Evolutionary conservation across 1,140 invertebrate species (phyloP).

Genomic region (Himalopsyche phryganea): DNA sequence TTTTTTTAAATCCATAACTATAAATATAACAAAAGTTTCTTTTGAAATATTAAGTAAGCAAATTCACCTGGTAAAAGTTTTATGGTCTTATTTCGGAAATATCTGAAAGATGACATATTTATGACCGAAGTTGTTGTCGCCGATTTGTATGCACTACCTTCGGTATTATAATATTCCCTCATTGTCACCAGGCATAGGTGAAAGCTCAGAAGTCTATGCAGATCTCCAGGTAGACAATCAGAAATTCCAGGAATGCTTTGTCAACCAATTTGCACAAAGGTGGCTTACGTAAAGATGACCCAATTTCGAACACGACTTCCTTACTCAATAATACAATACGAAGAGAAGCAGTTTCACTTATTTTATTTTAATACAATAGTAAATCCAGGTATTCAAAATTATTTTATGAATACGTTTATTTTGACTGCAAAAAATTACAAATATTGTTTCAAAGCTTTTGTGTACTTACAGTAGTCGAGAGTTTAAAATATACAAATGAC

Average conservation of each 20-base stretch:
- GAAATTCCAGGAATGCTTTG: conserved; percentile 2
- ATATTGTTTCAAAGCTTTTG: too few relatives aligned
- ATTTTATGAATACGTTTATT: too few relatives aligned
- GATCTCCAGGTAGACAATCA: not conserved
- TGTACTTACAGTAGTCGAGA: too few relatives aligned
- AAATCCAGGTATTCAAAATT: too few relatives aligned
- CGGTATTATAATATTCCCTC: conserved; percentile 1
- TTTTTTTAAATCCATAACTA: too few relatives aligned
- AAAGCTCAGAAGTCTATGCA: not conserved
- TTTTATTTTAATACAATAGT: not conserved
- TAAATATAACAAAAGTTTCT: too few relatives aligned
- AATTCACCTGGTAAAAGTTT: not conserved
- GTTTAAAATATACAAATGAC: too few relatives aligned
- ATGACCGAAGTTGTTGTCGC: conserved; percentile 15
- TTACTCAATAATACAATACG: not conserved
- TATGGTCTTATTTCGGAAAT: not conserved
- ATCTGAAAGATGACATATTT: conserved; percentile 32
- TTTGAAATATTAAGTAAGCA: too few relatives aligned
- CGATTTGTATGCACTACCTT: not conserved
- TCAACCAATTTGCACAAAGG: conserved; percentile 12
- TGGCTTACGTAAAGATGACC: conserved; percentile 3
- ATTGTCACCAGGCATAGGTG: not conserved
- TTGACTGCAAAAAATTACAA: too few relatives aligned
- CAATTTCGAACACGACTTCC: conserved; percentile 1
- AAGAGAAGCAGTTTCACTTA: conserved; percentile 12